Evolutionary conservation across 2,113 vertebrate species (phyloP).

Genomic region (Gopherus flavomarginatus): DNA sequence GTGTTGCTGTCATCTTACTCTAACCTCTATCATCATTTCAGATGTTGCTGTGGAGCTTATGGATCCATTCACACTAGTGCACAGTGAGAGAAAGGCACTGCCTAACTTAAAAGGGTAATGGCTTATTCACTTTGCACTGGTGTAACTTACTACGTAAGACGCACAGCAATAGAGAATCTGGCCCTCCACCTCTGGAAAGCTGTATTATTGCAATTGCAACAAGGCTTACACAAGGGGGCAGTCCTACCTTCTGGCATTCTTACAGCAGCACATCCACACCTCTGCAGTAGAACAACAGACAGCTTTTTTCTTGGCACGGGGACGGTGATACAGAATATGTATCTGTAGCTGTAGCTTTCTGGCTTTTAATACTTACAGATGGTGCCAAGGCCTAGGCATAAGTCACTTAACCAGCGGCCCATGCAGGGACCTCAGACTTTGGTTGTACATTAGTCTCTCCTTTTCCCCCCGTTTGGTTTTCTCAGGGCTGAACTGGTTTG

Average conservation of each 20-base stretch:
- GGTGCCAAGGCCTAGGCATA: neutral
- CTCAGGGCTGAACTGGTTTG: neutral
- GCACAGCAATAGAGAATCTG: neutral
- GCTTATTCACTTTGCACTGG: fast-evolving
- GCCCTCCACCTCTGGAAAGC: neutral
- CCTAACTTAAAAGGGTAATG: neutral
- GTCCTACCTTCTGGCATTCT: neutral
- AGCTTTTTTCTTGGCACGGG: neutral
- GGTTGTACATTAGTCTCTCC: neutral
- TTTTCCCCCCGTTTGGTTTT: neutral
- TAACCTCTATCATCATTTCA: neutral
- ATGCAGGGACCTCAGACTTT: neutral
- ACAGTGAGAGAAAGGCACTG: fast-evolving
- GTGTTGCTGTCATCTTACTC: neutral
- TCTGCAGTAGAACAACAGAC: neutral
- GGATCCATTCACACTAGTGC: neutral
- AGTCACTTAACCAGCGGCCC: neutral
- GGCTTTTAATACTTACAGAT: neutral
- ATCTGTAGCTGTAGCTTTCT: fast-evolving
- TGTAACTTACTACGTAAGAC: neutral
- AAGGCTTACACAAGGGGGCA: conserved; percentile 63
- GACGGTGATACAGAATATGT: fast-evolving
- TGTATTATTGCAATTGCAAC: conserved; percentile 3
- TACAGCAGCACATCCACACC: fast-evolving
- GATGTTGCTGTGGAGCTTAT: fast-evolving